Percentiles rank a stretch among this genome's conserved stretches.
Conservation (phyloP, 1,140 invertebrate species). For the Pantala flavescens region DNA sequence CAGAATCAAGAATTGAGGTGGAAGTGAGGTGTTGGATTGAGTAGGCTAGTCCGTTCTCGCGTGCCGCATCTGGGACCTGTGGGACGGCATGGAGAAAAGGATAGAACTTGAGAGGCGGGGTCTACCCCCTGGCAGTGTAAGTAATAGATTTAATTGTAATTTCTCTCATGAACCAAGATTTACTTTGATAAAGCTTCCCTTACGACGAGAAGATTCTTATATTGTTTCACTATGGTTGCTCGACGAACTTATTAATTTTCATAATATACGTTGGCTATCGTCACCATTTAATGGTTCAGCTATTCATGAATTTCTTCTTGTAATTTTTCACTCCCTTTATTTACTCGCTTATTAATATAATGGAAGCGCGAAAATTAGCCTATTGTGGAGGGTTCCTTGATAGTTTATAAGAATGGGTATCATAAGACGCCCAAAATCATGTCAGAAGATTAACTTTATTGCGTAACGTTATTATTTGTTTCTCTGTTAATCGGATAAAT, state of each 20-base stretch:
- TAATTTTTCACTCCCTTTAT: no score
- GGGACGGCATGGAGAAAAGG: constrained; percentile 75
- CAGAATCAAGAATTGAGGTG: not conserved
- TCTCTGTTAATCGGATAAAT: not conserved
- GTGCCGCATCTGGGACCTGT: constrained; percentile 7
- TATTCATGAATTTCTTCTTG: no score
- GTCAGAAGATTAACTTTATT: not conserved
- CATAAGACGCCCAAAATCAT: not conserved
- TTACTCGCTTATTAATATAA: no score
- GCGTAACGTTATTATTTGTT: not conserved
- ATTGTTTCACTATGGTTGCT: not conserved
- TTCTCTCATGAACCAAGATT: not conserved
- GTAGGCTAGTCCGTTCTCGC: constrained; percentile 12
- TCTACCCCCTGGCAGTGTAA: constrained; percentile 70
- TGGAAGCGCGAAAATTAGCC: not conserved
- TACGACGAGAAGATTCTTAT: not conserved
- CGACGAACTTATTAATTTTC: not conserved
- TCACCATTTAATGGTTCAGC: no score
- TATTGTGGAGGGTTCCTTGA: not conserved
- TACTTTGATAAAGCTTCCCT: not conserved
- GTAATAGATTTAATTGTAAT: constrained; percentile 27
- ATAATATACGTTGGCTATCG: no score
- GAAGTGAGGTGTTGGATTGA: constrained; percentile 11
- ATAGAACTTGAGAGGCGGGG: constrained; percentile 81
- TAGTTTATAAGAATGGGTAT: not conserved